Base-by-base conservation (phyloP, 2,888 invertebrate genomes). In the Limnephilus auricula region DNA sequence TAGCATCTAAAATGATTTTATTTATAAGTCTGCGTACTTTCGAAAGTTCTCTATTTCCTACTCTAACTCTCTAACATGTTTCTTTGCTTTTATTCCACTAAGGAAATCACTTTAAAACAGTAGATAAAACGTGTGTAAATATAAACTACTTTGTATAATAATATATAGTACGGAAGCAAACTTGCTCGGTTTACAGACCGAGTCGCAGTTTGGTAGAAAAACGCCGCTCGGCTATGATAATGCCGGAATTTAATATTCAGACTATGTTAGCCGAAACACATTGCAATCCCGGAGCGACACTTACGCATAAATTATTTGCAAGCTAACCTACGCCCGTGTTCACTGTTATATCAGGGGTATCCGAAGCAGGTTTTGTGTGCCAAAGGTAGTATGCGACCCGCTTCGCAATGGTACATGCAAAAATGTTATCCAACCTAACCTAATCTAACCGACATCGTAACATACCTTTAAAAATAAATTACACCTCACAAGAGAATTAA, bases 161-260 rank as follows among this genome's bases (percentile, higher is more conserved):
- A 6, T 18, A 6, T 5, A 5, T 15, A 50, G 50, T 9, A n/a
- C 65, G 65, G 65, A 65, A 65, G 25, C 82, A 37, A 82, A 34
- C 82, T 37, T 6, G 82, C 34, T 34, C 82, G 25, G 34, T 34
- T 82, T 82, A 82, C 82, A 34, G 37, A 84, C n/a, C 40, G 40
- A 34, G 32, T 37, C 34, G 65, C 83, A 80, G 90, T 89, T 90
- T 83, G 79, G 84, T 34, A 85, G 89, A 92, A 92, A 92, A 92
- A 92, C 50, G 45, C 85, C 78, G 31, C 87, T 85, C 40, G 40
- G 83, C 87, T 89, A 90, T 91, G 80, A 89, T 91, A 92, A 92
- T 91, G 91, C 83, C 25, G 84, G 85, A 91, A 89, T 92, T 93
- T 92, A 93, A 92, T 93, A 93, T 93, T 93, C 92, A 90, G 85